phyloP scores from a whole-genome alignment of 2,888 invertebrate genomes.

The Trypoxylon attenuatum region DNA sequence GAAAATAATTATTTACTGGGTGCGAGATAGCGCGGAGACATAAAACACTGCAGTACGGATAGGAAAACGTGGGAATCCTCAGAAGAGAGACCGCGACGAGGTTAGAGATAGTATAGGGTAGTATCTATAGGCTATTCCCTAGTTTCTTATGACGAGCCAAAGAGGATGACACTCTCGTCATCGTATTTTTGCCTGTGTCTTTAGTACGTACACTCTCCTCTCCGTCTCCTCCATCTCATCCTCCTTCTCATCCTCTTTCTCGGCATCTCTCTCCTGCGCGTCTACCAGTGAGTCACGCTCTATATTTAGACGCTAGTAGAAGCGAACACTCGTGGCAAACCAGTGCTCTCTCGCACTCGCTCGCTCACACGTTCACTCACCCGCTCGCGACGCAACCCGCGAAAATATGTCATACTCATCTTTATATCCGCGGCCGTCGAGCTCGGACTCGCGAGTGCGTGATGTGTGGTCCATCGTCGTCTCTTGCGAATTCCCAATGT shows the following conservation, averaged over 20 bases:
- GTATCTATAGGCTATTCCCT: no score
- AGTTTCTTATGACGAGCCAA: conserved; percentile 34
- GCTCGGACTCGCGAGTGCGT: conserved; percentile 48
- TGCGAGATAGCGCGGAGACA: no score
- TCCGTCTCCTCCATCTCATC: conserved; percentile 7
- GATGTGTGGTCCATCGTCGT: conserved; percentile 58
- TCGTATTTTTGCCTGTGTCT: conserved; percentile 51
- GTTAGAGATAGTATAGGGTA: conserved; percentile 27
- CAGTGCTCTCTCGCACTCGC: conserved; percentile 29
- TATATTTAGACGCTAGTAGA: conserved; percentile 56
- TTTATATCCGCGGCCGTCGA: conserved; percentile 57
- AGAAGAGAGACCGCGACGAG: conserved; percentile 36
- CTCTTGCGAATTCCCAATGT: conserved; percentile 25
- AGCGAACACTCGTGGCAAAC: conserved; percentile 22
- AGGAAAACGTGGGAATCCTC: conserved; percentile 21
- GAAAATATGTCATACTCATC: conserved; percentile 70
- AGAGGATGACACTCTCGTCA: conserved; percentile 51
- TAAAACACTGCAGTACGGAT: no score
- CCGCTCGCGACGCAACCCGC: conserved; percentile 44
- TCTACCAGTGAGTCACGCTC: conserved; percentile 54
- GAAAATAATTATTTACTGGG: no score
- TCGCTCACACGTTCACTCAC: conserved; percentile 24
- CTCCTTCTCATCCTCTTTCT: no score
- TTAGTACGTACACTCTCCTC: conserved; percentile 22
- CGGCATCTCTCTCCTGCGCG: conserved; percentile 25